Evolutionary conservation across 35 echinoderm and acorn worm species (phyloP).

Genomic region (Anneissia japonica): DNA sequence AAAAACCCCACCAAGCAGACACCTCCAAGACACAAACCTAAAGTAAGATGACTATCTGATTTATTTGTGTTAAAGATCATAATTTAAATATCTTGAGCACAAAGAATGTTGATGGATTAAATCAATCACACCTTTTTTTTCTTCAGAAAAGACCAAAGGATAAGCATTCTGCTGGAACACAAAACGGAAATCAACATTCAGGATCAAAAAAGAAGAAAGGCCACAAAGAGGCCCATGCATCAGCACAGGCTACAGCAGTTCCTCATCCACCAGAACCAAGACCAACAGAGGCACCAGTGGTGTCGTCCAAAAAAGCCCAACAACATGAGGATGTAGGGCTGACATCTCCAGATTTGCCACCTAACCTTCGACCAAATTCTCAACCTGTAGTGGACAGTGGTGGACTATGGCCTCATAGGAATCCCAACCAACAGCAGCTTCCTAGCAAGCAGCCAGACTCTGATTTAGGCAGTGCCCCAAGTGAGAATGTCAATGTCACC

Average conservation of each 20-base stretch:
- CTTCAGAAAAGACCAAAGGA: too few relatives aligned
- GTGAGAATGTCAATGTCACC: background rate
- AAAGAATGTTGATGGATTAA: too few relatives aligned
- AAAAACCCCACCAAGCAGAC: too few relatives aligned
- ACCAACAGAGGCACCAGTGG: background rate
- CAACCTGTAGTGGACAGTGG: background rate
- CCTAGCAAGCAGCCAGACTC: background rate
- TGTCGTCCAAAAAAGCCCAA: background rate
- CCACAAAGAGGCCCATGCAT: background rate
- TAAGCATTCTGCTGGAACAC: background rate
- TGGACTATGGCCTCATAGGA: background rate
- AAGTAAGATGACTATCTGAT: too few relatives aligned
- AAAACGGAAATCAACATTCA: background rate
- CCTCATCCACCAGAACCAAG: too few relatives aligned
- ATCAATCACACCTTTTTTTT: too few relatives aligned
- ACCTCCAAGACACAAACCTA: background rate
- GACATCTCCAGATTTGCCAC: background rate
- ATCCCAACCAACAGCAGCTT: background rate
- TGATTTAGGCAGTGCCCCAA: background rate
- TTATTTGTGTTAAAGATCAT: too few relatives aligned
- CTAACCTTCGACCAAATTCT: background rate
- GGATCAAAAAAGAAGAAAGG: background rate
- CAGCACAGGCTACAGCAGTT: background rate
- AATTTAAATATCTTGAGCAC: too few relatives aligned
- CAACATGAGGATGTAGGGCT: background rate